phyloP scores from a whole-genome alignment of 2,113 vertebrate genomes.

The Nematolebias whitei region DNA sequence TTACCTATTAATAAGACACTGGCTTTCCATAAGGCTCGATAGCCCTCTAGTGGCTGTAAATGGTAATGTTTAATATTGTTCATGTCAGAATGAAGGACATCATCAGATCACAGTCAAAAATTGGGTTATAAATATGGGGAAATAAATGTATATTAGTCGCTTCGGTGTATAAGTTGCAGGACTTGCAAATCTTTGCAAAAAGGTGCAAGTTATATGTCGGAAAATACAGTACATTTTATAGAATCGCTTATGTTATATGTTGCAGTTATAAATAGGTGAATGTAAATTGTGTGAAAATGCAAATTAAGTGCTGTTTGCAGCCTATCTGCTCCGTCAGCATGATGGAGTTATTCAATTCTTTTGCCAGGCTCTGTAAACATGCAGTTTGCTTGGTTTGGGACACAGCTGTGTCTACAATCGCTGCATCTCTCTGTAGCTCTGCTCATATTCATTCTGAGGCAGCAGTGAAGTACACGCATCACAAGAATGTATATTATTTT shows the following conservation, averaged over 20 bases:
- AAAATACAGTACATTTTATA: too few relatives aligned
- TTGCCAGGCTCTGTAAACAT: conserved; percentile 45
- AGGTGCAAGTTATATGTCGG: too few relatives aligned
- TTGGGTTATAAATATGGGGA: too few relatives aligned
- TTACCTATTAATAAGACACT: too few relatives aligned
- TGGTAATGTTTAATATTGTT: too few relatives aligned
- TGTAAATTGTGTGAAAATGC: conserved; percentile 44
- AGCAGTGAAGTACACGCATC: not conserved
- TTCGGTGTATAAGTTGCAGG: too few relatives aligned
- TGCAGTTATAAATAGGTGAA: conserved; percentile 39
- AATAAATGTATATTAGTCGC: too few relatives aligned
- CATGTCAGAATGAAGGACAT: too few relatives aligned
- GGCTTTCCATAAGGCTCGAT: too few relatives aligned
- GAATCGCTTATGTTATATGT: conserved; percentile 19
- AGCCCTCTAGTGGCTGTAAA: too few relatives aligned
- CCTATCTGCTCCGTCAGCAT: conserved; percentile 1
- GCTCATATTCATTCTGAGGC: not conserved
- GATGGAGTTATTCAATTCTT: conserved; percentile 35
- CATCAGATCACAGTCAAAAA: too few relatives aligned
- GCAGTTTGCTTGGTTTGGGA: conserved; percentile 30
- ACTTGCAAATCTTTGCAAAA: too few relatives aligned
- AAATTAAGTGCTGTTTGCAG: conserved; percentile 37
- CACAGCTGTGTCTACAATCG: conserved; percentile 42
- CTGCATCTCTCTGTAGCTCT: not conserved
- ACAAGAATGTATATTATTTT: not conserved